Percentiles rank a stretch among this genome's conserved stretches.
phyloP scores from a whole-genome alignment of 2,888 invertebrate species.

The Rhingia rostrata region DNA sequence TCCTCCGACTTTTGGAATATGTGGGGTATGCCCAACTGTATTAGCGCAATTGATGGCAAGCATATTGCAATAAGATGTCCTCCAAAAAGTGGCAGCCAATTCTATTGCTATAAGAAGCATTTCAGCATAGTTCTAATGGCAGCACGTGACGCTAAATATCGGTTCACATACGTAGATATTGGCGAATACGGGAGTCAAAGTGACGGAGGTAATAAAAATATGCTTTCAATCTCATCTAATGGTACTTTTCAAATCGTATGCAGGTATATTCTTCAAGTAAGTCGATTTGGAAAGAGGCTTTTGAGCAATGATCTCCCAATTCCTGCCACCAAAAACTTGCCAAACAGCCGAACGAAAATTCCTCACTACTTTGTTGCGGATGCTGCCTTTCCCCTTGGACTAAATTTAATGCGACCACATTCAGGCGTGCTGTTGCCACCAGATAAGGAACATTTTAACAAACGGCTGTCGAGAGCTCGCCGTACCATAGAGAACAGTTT shows the following conservation, averaged over 20 bases:
- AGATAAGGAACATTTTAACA: constrained; percentile 36
- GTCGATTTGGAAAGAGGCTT: constrained; percentile 36
- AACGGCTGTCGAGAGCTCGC: constrained; percentile 30
- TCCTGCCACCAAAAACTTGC: constrained; percentile 24
- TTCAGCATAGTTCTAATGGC: constrained; percentile 54
- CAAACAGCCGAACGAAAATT: not conserved
- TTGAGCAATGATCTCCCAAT: constrained; percentile 1
- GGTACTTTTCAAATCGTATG: no score
- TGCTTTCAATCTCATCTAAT: constrained; percentile 7
- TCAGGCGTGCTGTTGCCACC: not conserved
- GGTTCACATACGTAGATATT: constrained; percentile 52
- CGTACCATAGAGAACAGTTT: constrained; percentile 48
- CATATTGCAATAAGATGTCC: constrained; percentile 50
- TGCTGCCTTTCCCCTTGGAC: constrained; percentile 20
- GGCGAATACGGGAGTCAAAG: constrained; percentile 63
- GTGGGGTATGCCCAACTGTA: constrained; percentile 53
- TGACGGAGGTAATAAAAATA: constrained; percentile 39
- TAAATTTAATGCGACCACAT: constrained; percentile 38
- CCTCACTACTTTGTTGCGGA: constrained; percentile 26
- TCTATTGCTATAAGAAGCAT: constrained; percentile 25
- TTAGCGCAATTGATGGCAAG: constrained; percentile 42
- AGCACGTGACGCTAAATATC: constrained; percentile 58
- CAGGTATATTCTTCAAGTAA: no score
- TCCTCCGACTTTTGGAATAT: constrained; percentile 21
- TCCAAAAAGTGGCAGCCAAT: constrained; percentile 53